Evolutionary conservation across 2,888 invertebrate species (phyloP), one percentile per base, ranked within the genome.

Genomic region (Suillia variegata): DNA sequence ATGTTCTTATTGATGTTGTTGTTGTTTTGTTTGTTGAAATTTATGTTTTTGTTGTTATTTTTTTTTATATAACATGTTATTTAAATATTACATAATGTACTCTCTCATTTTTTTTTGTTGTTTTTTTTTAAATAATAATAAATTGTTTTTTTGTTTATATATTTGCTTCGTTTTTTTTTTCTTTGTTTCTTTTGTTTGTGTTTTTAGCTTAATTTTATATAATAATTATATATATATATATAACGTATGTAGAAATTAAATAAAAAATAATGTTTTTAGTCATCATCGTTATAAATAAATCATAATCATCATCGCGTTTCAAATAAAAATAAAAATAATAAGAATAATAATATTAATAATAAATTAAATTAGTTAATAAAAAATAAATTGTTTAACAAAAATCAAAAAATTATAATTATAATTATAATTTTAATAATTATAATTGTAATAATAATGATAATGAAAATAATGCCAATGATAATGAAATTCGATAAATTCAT

Each of bases 181-280:
- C n/a, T n/a, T n/a, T n/a, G n/a, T n/a, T n/a, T n/a, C n/a, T n/a
- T n/a, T n/a, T 31, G 52, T 13, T 52, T 22, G 6, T 22, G 10
- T 21, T 31, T 33, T 3, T 52, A 18, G 18, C 26, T 48, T 31
- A 34, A 53, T 63, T 56, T 59, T 48, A 61, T 63, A 57, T 63
- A 60, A 55, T 57, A 56, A 61, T 63, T 18, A 45, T 18, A 13
- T 13, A 38, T 38, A 38, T 61, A 63, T 54, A 61, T 51, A 63
- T 56, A 56, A 60, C 58, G 53, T 63, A 63, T 58, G 57, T 61
- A 57, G 47, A 61, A 63, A 63, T 59, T 61, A 62, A 63, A 62
- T 62, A 66, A 67, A n/a, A 67, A 61, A 62, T 62, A 63, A 57
- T 62, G 45, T 58, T n/a, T n/a, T n/a, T n/a, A n/a, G n/a, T n/a